These are phyloP conservation scores for Montifringilla adamsi DNA, from an alignment of 2,113 vertebrate species.

Conservation along the genomic window DNA sequence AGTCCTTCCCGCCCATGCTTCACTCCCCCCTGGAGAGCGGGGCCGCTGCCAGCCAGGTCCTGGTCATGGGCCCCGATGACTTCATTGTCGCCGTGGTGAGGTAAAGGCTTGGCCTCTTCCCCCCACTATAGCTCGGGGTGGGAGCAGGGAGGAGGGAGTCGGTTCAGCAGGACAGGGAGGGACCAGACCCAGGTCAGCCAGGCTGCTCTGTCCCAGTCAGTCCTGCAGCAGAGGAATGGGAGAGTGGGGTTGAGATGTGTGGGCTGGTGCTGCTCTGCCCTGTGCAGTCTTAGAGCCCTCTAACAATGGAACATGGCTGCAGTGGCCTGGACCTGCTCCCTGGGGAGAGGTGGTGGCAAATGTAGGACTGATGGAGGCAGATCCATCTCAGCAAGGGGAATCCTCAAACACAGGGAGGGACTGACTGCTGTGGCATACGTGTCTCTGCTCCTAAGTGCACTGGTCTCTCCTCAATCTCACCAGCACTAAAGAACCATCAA, in stretches of 20 bases:
- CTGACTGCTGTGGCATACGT: fast-evolving
- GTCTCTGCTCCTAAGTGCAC: neutral
- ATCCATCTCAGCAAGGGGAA: neutral
- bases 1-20: conserved; percentile 70
- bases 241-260: neutral
- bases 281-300: neutral
- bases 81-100: conserved; percentile 92
- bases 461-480: neutral
- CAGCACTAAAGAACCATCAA: neutral
- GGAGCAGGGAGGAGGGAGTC: neutral
- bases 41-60: conserved; percentile 84
- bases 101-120: conserved; percentile 57
- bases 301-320: neutral
- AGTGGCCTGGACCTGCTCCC: neutral
- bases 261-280: neutral
- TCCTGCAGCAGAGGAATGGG: neutral
- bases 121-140: neutral
- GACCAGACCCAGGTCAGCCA: neutral
- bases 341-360: neutral
- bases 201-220: neutral
- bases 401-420: neutral
- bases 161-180: neutral
- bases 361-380: neutral
- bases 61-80: conserved; percentile 95
- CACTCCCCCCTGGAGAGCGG: conserved; percentile 75